phyloP scores from a whole-genome alignment of 2,113 vertebrate genomes.

The Chamaea fasciata region DNA sequence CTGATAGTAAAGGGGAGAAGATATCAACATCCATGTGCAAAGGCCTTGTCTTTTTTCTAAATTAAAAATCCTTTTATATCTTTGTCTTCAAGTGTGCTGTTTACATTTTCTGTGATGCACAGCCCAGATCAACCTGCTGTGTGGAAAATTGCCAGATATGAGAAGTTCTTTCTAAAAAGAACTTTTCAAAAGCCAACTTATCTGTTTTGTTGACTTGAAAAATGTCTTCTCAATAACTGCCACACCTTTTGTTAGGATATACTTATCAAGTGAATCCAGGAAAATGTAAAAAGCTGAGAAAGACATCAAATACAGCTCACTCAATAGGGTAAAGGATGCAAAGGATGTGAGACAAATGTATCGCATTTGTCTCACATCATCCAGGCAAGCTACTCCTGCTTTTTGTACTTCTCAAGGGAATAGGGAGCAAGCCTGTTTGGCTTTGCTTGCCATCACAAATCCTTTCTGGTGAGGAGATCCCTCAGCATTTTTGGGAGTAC shows the following conservation, averaged over 20 bases:
- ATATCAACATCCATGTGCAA: neutral
- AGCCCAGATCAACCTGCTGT: neutral
- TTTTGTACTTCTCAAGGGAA: neutral
- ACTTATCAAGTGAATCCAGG: neutral
- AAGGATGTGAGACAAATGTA: too few relatives aligned
- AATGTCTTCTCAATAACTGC: neutral
- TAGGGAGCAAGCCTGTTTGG: neutral
- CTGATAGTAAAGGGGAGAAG: neutral
- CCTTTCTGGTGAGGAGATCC: neutral
- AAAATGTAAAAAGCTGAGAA: neutral
- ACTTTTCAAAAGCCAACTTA: neutral
- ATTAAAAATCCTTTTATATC: neutral
- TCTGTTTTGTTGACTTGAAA: neutral
- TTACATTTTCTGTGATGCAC: neutral
- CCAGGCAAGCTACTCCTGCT: neutral
- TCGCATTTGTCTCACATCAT: neutral
- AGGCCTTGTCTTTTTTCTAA: neutral
- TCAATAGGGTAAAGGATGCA: neutral
- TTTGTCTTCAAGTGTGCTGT: neutral
- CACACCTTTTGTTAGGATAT: neutral
- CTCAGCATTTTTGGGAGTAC: neutral
- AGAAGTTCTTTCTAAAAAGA: neutral
- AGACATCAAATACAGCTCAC: neutral
- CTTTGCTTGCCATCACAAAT: neutral
- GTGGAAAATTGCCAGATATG: neutral